Evolutionary conservation across 2,888 invertebrate genomes (phyloP), one percentile per base, ranked within the genome.

Genomic region (Alitta virens): DNA sequence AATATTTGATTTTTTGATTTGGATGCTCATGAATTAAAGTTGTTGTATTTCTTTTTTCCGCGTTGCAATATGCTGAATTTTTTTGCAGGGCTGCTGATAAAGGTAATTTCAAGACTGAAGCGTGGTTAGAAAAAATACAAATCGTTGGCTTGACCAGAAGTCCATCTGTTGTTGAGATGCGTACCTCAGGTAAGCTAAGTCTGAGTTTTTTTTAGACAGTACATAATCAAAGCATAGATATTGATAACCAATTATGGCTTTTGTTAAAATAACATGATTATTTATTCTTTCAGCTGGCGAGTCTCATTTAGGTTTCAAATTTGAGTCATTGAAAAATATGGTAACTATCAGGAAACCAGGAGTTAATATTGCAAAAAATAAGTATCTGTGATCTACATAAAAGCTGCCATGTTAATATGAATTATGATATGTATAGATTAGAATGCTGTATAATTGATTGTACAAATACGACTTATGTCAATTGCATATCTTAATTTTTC

Each of bases 101-200:
- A 67, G 88, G 90, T 0, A 85, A 84, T 21, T 94, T 88, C 79
- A 85, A 87, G 2, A 92, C 92, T 0, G 86, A 88, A 57, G 89
- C 92, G 24, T 95, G 94, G 94, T 84, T 96, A 55, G 96, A 97
- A 81, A 87, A 91, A 63, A 88, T 97, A 2, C 88, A 94, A 0
- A 87, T 97, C 64, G 86, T 91, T 23, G 94, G 94, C 40, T 85
- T 91, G 69, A 87, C 88, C 12, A 83, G 85, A 9, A 85, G 87
- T 12, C 89, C 94, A 0, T 88, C 85, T 65, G 86, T 86, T 7
- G 91, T 93, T 1, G 66, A 68, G 38, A 59, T 77, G 14, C 66
- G 64, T 27, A 60, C 60, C 18, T 50, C 57, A 68, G 75, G 86
- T 86, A 78, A 80, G 84, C n/a, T n/a, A n/a, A n/a, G n/a, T n/a